Evolutionary conservation across 1,140 invertebrate species (phyloP).

Genomic region (Scylla paramamosain): DNA sequence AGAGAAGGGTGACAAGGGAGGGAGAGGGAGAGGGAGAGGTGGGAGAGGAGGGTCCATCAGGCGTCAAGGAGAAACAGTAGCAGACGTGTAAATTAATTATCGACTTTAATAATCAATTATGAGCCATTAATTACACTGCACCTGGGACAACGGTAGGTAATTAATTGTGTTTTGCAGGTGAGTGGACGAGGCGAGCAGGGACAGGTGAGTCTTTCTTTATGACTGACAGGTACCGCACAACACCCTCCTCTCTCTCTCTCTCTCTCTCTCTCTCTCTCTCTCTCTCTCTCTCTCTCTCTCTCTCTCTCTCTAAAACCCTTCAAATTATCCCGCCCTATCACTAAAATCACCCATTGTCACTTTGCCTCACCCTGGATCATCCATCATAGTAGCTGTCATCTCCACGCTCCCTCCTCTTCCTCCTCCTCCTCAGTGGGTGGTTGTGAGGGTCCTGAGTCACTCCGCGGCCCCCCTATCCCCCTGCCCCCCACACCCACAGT

Average conservation of each 20-base stretch:
- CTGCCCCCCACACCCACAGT: no score
- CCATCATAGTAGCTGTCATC: neutral
- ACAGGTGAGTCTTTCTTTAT: neutral
- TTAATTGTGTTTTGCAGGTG: neutral
- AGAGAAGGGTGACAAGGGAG: neutral
- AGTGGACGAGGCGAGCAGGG: neutral
- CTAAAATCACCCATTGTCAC: neutral
- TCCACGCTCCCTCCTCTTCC: neutral
- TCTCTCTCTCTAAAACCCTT: neutral
- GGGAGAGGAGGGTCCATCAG: neutral
- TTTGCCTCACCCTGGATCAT: neutral
- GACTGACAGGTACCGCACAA: neutral
- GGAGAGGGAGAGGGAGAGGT: neutral
- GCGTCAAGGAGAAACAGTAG: neutral
- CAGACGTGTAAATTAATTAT: conserved; percentile 15
- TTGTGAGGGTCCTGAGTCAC: no score
- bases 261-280: neutral
- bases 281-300: neutral
- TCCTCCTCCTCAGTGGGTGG: no score
- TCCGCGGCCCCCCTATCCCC: no score
- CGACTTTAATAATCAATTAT: neutral
- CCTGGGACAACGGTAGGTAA: neutral
- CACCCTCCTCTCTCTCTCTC: neutral
- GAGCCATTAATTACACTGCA: neutral
- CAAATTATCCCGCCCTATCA: neutral